Base-by-base conservation (phyloP, 2,888 invertebrate species). In the Plebejus melissa region DNA sequence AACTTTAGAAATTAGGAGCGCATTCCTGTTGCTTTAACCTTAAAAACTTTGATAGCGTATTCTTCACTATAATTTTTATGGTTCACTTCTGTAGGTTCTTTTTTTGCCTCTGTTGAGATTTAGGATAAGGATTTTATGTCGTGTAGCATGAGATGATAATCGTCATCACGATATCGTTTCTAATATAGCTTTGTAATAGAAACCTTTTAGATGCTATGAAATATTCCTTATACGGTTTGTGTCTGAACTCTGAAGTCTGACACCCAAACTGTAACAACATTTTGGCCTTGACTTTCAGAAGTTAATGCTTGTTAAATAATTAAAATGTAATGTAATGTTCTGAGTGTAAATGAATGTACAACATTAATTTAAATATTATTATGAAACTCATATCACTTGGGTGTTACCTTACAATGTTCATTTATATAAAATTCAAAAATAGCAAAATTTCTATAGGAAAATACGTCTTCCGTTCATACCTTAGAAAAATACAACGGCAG, bases 1-100 rank as follows among this genome's bases (percentile, higher is more conserved):
- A 85, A 81, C 85, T 83, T 84, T 83, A 81, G 78, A 80, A 32
- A 32, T 65, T 65, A 13, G 36, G 1, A 13, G 13, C 28, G 28
- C 13, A 36, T 65, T 13, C 16, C 32, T 28, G 65, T 65, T 32
- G 13, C 5, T 65, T 28, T 28, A 60, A 65, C 65, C 11, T 65
- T 65, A 65, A 65, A 65, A 65, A 2, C 4, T 28, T 32, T 32
- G 32, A 13, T 36, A 65, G 36, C 32, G 5, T 65, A 65, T 65
- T 65, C 32, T 65, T 65, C 32, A 5, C 16, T 13, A 22, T 58
- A 60, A 60, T 28, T 5, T 36, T 65, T 65, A 65, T 65, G 32
- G 32, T 36, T 65, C 65, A 32, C 32, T 32, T 65, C 65, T 65
- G 32, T 65, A 65, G 65, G 32, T 32, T 28, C 28, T 60, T 60